Percentiles rank a stretch among this genome's conserved stretches.
Evolutionary conservation across 2,113 vertebrate genomes (phyloP).

Genomic region (Sinocyclocheilus anshuiensis): DNA sequence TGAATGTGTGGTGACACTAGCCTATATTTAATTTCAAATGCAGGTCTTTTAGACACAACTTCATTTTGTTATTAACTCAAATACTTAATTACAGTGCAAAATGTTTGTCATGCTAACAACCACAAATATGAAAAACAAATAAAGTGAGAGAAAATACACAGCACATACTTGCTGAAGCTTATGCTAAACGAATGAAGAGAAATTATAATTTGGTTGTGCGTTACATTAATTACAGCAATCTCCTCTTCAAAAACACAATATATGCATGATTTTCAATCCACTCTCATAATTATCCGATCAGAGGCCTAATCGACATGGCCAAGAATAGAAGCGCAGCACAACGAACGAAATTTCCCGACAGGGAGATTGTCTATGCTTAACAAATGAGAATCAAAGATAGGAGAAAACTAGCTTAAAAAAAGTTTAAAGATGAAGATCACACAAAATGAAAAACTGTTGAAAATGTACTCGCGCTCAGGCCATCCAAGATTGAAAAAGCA

Average conservation of each 20-base stretch:
- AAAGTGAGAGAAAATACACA: constrained; percentile 29
- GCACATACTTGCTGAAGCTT: not conserved
- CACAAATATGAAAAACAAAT: constrained; percentile 28
- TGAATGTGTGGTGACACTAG: not conserved
- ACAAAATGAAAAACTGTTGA: not conserved
- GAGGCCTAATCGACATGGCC: constrained; percentile 13
- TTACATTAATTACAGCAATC: constrained; percentile 66
- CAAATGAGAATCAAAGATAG: not conserved
- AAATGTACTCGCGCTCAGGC: not conserved
- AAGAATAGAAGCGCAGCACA: constrained; percentile 37
- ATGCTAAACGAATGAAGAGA: constrained; percentile 46
- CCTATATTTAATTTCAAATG: not conserved
- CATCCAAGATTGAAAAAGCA: not conserved
- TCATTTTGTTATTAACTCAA: constrained; percentile 35
- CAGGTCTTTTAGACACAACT: not conserved
- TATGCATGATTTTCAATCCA: constrained; percentile 72
- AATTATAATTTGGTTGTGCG: constrained; percentile 33
- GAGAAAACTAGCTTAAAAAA: not conserved
- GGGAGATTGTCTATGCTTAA: not conserved
- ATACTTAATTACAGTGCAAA: constrained; percentile 38
- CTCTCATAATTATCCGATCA: constrained; percentile 67
- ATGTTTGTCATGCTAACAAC: constrained; percentile 33
- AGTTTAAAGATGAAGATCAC: not conserved
- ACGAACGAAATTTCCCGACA: not conserved
- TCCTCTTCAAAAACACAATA: constrained; percentile 70